Conservation (phyloP, 92 coral and sea anemone genomes). For the Umimayanthus kanabou region DNA sequence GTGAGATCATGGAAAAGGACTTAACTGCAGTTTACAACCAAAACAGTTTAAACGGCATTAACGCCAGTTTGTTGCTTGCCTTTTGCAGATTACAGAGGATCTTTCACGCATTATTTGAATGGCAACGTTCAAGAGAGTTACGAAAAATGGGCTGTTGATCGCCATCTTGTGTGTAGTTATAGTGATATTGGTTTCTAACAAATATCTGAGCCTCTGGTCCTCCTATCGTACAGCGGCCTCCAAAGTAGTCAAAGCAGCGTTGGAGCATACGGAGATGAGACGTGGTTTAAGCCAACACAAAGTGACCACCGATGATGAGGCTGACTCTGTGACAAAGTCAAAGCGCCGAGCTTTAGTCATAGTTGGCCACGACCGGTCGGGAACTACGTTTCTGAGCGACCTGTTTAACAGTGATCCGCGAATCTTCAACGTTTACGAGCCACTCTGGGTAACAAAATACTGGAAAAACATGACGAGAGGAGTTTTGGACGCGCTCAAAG, state of each 20-base stretch:
- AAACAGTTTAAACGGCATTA: too few species aligned
- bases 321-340: not conserved
- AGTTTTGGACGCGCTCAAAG: slow-evolving; percentile 16
- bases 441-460: slow-evolving; percentile 57
- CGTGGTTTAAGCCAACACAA: not conserved
- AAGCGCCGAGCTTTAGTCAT: slow-evolving; percentile 42
- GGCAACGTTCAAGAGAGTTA: not conserved
- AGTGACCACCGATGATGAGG: not conserved
- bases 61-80: too few species aligned
- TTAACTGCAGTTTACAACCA: too few species aligned
- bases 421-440: slow-evolving; percentile 70
- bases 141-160: not conserved
- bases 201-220: too few species aligned
- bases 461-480: slow-evolving; percentile 14
- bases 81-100: too few species aligned
- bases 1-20: too few species aligned
- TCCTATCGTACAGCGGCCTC: not conserved
- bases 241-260: not conserved
- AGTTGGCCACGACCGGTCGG: too few species aligned
- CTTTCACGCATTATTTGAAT: not conserved
- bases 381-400: slow-evolving; percentile 22
- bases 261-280: not conserved
- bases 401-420: slow-evolving; percentile 65
- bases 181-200: too few species aligned
- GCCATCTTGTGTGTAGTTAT: not conserved